A percentile compares a stretch with the other conserved stretches of the same genome.
phyloP scores from a whole-genome alignment of 2,888 invertebrate species.

The Apotomis turbidana region DNA sequence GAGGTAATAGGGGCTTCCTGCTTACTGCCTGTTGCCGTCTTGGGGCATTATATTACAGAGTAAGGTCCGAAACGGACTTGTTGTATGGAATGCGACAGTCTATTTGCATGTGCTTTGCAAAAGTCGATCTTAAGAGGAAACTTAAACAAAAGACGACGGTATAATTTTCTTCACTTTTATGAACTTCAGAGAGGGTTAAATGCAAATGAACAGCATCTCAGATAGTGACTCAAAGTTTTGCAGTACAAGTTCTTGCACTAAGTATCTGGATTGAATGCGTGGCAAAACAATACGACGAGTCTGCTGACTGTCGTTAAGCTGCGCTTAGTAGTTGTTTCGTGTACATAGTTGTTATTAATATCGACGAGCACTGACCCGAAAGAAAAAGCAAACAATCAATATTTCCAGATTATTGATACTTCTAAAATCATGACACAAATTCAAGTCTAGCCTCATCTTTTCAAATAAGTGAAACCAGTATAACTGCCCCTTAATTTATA shows the following conservation, averaged over 20 bases:
- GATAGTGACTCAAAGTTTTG: constrained; percentile 39
- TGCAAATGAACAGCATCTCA: constrained; percentile 40
- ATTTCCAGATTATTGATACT: neutral
- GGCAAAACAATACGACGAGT: constrained; percentile 26
- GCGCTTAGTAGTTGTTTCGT: constrained; percentile 12
- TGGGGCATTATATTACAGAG: constrained; percentile 34
- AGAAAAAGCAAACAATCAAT: too few relatives aligned
- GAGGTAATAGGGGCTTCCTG: constrained; percentile 50
- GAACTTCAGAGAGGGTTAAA: constrained; percentile 34
- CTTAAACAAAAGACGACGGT: constrained; percentile 34
- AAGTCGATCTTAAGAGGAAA: neutral
- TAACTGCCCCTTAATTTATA: neutral
- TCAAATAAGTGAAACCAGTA: constrained; percentile 1
- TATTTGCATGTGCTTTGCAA: constrained; percentile 1
- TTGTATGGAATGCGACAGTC: constrained; percentile 27
- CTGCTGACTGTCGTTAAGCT: constrained; percentile 15
- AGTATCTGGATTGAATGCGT: constrained; percentile 35
- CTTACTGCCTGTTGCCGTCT: constrained; percentile 43
- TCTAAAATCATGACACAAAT: neutral
- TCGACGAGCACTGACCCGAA: constrained; percentile 1
- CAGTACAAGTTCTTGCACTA: constrained; percentile 32
- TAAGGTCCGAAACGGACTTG: constrained; percentile 24
- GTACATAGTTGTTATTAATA: constrained; percentile 1
- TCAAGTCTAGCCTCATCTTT: neutral
- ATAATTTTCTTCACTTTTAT: constrained; percentile 29